A percentile compares a stretch with the other conserved stretches of the same genome.
Evolutionary conservation across 1,140 invertebrate genomes (phyloP).

Genomic region (Lineus longissimus): DNA sequence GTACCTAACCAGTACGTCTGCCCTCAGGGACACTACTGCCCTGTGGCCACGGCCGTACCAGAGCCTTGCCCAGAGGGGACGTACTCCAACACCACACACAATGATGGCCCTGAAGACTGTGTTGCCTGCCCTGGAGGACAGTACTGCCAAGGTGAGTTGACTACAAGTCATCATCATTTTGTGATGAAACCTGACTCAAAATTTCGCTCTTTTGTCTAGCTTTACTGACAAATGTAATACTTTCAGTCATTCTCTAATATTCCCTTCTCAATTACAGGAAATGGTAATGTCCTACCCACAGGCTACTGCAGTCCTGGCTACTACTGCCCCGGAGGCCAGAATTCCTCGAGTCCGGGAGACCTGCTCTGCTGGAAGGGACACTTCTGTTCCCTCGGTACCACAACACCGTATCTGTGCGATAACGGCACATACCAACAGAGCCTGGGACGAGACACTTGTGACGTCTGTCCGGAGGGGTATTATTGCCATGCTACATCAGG

Average conservation of each 20-base stretch:
- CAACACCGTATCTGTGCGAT: slow-evolving; percentile 31
- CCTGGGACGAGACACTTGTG: slow-evolving; percentile 28
- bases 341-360: slow-evolving; percentile 33
- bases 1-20: slow-evolving; percentile 35
- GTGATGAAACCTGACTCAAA: not conserved
- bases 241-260: not conserved
- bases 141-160: slow-evolving; percentile 40
- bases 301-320: slow-evolving; percentile 40
- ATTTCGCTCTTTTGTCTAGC: not conserved
- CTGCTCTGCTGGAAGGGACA: slow-evolving; percentile 38
- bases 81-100: slow-evolving; percentile 29
- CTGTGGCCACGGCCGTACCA: slow-evolving; percentile 35
- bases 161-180: too few relatives aligned
- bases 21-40: slow-evolving; percentile 44
- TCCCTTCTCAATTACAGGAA: slow-evolving; percentile 21
- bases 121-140: slow-evolving; percentile 44
- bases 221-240: too few relatives aligned
- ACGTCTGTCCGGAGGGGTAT: slow-evolving; percentile 39
- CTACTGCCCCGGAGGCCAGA: slow-evolving; percentile 47
- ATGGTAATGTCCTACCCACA: slow-evolving; percentile 29
- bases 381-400: slow-evolving; percentile 35
- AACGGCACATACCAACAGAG: slow-evolving; percentile 46
- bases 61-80: slow-evolving; percentile 41
- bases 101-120: slow-evolving; percentile 32
- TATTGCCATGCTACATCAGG: slow-evolving; percentile 38